phyloP scores from a whole-genome alignment of 2,888 invertebrate genomes.

The Erannis defoliaria region DNA sequence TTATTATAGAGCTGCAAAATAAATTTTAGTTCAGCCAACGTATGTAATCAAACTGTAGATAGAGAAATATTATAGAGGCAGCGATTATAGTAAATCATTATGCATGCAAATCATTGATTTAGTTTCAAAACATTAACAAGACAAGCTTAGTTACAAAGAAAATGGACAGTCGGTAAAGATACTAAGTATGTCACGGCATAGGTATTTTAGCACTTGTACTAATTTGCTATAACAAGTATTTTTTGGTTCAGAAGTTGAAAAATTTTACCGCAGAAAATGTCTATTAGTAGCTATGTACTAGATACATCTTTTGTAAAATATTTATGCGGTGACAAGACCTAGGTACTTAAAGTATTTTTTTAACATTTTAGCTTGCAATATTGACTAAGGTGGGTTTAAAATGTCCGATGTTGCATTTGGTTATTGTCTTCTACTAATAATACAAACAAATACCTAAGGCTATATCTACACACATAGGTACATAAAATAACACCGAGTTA shows the following conservation, averaged over 20 bases:
- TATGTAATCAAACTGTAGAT: slow-evolving; percentile 6
- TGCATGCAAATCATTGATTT: slow-evolving; percentile 27
- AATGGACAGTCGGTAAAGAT: slow-evolving; percentile 8
- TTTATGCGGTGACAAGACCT: neutral
- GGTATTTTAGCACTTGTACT: neutral
- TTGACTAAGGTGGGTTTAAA: slow-evolving; percentile 64
- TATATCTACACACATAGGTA: slow-evolving; percentile 60
- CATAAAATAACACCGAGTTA: slow-evolving; percentile 49
- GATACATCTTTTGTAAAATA: neutral
- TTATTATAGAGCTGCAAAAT: too few relatives aligned
- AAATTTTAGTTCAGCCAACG: too few relatives aligned
- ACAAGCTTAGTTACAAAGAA: slow-evolving; percentile 47
- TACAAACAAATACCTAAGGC: slow-evolving; percentile 57
- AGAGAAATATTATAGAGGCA: slow-evolving; percentile 3
- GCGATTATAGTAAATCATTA: slow-evolving; percentile 14
- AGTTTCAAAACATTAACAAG: slow-evolving; percentile 43
- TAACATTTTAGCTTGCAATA: slow-evolving; percentile 32
- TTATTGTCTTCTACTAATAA: slow-evolving; percentile 61
- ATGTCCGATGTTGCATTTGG: slow-evolving; percentile 65
- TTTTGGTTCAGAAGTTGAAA: neutral
- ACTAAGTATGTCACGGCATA: slow-evolving; percentile 1
- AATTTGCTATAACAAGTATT: neutral
- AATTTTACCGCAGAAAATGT: neutral
- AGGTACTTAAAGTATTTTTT: slow-evolving; percentile 8
- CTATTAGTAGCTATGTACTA: neutral